Conservation (phyloP, 1,140 invertebrate species). For the Intoshia linei region DNA sequence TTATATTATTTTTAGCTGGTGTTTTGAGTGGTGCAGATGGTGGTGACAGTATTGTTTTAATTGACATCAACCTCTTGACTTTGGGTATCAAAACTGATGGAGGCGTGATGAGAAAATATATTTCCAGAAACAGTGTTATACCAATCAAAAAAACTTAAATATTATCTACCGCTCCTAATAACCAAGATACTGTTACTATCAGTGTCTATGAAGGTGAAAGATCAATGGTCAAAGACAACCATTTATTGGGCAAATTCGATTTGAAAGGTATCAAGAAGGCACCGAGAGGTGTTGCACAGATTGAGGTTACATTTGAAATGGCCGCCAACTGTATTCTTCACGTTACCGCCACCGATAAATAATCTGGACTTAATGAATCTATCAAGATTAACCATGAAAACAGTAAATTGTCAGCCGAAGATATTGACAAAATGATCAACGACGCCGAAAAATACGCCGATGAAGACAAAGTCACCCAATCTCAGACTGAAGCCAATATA, state of each 20-base stretch:
- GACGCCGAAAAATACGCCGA: constrained; percentile 92
- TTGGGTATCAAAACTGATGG: constrained; percentile 97
- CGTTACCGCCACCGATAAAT: constrained; percentile 48
- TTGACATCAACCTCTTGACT: constrained; percentile 87
- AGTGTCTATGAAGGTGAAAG: constrained; percentile 87
- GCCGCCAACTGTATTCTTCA: constrained; percentile 87
- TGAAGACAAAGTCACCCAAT: too few relatives aligned
- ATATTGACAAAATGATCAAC: constrained; percentile 90
- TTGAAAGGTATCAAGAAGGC: constrained; percentile 85
- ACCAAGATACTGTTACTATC: constrained; percentile 92
- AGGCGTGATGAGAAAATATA: constrained; percentile 95
- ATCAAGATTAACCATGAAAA: constrained; percentile 96
- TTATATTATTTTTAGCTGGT: too few relatives aligned
- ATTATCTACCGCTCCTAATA: constrained; percentile 90
- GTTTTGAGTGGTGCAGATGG: constrained; percentile 34
- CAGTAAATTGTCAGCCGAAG: constrained; percentile 69
- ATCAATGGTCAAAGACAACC: constrained; percentile 97
- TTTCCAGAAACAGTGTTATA: constrained; percentile 82
- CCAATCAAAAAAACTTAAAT: constrained; percentile 98
- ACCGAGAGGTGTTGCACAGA: constrained; percentile 82
- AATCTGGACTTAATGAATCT: constrained; percentile 80
- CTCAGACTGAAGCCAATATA: too few relatives aligned
- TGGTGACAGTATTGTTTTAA: constrained; percentile 67
- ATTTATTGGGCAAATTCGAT: constrained; percentile 82
- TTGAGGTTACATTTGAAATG: constrained; percentile 93